Evolutionary conservation across 2,797 vertebrate genomes (phyloP).

Genomic region (Sparus aurata): DNA sequence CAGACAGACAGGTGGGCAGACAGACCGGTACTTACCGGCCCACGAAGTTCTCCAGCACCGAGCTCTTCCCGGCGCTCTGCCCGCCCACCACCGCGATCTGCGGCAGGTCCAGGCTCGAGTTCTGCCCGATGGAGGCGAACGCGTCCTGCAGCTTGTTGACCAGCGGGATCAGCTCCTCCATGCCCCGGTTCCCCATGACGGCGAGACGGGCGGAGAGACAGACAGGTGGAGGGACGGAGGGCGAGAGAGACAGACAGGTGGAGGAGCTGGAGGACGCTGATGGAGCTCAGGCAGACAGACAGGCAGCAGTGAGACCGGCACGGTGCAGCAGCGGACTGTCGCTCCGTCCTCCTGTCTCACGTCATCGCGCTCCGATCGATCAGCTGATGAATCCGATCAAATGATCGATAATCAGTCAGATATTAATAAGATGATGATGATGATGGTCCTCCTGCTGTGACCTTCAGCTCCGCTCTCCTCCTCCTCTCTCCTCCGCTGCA

Average conservation of each 20-base stretch:
- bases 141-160: slow-evolving; percentile 95
- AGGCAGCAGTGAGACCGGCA: neutral
- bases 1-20: neutral
- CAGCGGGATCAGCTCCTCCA: slow-evolving; percentile 96
- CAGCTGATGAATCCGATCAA: slow-evolving; percentile 6
- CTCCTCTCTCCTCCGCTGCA: slow-evolving; percentile 21
- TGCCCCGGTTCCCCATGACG: slow-evolving; percentile 95
- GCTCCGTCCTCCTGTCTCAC: slow-evolving; percentile 13
- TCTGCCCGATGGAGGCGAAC: slow-evolving; percentile 95
- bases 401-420: neutral
- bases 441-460: slow-evolving; percentile 55
- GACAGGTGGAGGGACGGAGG: neutral
- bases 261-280: no score
- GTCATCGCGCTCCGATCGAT: neutral
- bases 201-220: neutral
- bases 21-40: slow-evolving; percentile 87
- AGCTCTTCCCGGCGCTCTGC: slow-evolving; percentile 97
- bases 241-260: neutral
- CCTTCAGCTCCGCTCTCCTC: slow-evolving; percentile 70
- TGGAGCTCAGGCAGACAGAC: neutral
- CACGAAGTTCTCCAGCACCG: slow-evolving; percentile 95
- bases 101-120: slow-evolving; percentile 92
- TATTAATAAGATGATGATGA: neutral
- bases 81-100: slow-evolving; percentile 98
- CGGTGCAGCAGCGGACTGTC: slow-evolving; percentile 19